phyloP scores from a whole-genome alignment of 2,888 invertebrate species.

The Nemapogon koenigi region DNA sequence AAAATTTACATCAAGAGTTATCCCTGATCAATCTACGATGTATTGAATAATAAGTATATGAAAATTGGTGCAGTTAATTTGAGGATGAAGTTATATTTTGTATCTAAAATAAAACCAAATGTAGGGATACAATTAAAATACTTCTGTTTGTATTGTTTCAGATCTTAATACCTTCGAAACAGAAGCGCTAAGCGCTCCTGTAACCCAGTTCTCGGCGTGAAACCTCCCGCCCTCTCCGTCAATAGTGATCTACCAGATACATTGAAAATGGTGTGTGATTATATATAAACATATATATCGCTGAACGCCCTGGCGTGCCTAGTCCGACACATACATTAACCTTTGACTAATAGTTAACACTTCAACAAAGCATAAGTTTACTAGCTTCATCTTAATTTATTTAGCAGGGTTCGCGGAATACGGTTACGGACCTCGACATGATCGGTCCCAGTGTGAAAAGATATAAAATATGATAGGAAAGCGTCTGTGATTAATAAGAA shows the following conservation, averaged over 20 bases:
- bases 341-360: constrained; percentile 11
- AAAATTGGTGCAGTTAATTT: too few relatives aligned
- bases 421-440: constrained; percentile 35
- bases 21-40: too few relatives aligned
- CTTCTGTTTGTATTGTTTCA: too few relatives aligned
- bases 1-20: too few relatives aligned
- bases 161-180: constrained; percentile 1
- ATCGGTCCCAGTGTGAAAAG: constrained; percentile 18
- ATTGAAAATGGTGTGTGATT: constrained; percentile 53
- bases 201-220: constrained; percentile 3
- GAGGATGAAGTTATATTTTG: too few relatives aligned
- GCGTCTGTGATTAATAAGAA: constrained; percentile 64
- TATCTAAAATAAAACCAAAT: too few relatives aligned
- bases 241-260: background rate
- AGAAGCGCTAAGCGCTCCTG: constrained; percentile 3
- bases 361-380: constrained; percentile 9
- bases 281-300: constrained; percentile 50
- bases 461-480: constrained; percentile 58
- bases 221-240: background rate
- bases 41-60: too few relatives aligned
- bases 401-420: constrained; percentile 31
- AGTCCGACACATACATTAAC: constrained; percentile 29
- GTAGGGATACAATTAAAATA: too few relatives aligned
- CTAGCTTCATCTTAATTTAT: constrained; percentile 33
- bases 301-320: constrained; percentile 56